Evolutionary conservation across 2,888 invertebrate genomes (phyloP).

Genomic region (Acleris literana): DNA sequence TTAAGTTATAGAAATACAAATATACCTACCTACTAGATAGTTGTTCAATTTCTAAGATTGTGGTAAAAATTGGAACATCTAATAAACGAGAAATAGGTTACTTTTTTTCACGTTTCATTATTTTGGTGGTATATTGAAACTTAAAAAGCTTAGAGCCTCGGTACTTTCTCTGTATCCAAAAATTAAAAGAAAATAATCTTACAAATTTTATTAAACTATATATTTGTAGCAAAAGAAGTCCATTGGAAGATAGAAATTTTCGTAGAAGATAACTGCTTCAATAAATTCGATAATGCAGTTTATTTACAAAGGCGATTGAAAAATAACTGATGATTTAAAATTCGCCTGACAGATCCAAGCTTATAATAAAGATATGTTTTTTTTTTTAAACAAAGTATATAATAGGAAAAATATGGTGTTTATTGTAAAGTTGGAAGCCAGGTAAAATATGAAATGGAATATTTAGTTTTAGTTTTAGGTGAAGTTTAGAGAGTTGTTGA

Average conservation of each 20-base stretch:
- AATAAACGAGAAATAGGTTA: too few relatives aligned
- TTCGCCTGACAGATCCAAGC: constrained; percentile 38
- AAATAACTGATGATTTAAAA: constrained; percentile 33
- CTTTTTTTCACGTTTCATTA: too few relatives aligned
- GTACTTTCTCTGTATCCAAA: background rate
- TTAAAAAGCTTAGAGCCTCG: background rate
- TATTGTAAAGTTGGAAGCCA: constrained; percentile 12
- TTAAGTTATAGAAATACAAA: too few relatives aligned
- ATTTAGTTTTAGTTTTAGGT: too few relatives aligned
- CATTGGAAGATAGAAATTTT: constrained; percentile 22
- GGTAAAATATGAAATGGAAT: constrained; percentile 11
- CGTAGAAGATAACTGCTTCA: constrained; percentile 68
- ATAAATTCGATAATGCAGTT: constrained; percentile 56
- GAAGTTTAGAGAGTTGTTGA: too few relatives aligned
- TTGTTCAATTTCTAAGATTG: too few relatives aligned
- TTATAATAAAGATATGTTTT: constrained; percentile 17
- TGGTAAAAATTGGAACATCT: too few relatives aligned
- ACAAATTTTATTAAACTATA: background rate
- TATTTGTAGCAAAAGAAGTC: constrained; percentile 4
- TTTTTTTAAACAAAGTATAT: constrained; percentile 6
- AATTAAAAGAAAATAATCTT: background rate
- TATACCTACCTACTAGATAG: too few relatives aligned
- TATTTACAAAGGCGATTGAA: constrained; percentile 13
- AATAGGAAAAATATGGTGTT: background rate
- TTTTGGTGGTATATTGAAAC: too few relatives aligned